Evolutionary conservation across 2,797 vertebrate genomes (phyloP), one percentile per base, ranked within the genome.

Genomic region (Protosalanx chinensis): DNA sequence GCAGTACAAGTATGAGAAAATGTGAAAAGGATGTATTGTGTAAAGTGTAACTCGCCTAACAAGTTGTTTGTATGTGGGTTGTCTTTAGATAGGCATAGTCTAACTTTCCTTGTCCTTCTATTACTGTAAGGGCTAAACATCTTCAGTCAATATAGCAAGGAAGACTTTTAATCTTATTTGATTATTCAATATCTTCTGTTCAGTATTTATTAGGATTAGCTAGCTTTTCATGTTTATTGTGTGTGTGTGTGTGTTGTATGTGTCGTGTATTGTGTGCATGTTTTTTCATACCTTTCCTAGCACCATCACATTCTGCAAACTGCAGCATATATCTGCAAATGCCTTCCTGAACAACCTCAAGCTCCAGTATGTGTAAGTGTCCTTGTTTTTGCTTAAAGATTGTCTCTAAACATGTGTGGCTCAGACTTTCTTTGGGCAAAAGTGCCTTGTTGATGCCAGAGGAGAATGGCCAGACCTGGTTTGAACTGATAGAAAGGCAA

Each of bases 351-450:
- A 86, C 72, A 94, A 93, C 89, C 67, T 73, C 65, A 93, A 92
- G 89, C 91, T 94, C 16, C 93, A 94, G 82, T 93, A 91, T 76
- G 91, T 94, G 93, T 94, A 84, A 93, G 93, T 93, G 73, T 85
- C 72, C 76, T 71, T 67, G 75, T 84, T 4, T 23, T 27, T 64
- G 59, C 68, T 49, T 63, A 78, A 15, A 73, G 75, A 75, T 75
- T 56, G 64, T 72, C 83, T 29, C 75, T 76, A 76, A 79, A 61
- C 33, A 75, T 65, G 49, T 73, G 73, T 67, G 57, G 8, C 6
- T 90, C 89, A 80, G 63, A 88, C 86, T 86, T 62, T 0, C 16
- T 51, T 12, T 51, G 49, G 12, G 49, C 49, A 18, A 37, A 37
- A 37, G 10, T 37, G 35, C 35, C 35, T 37, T 37, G 35, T 37